Base-by-base conservation (phyloP, 1,140 invertebrate genomes). In the Rhizoglyphus robini region DNA sequence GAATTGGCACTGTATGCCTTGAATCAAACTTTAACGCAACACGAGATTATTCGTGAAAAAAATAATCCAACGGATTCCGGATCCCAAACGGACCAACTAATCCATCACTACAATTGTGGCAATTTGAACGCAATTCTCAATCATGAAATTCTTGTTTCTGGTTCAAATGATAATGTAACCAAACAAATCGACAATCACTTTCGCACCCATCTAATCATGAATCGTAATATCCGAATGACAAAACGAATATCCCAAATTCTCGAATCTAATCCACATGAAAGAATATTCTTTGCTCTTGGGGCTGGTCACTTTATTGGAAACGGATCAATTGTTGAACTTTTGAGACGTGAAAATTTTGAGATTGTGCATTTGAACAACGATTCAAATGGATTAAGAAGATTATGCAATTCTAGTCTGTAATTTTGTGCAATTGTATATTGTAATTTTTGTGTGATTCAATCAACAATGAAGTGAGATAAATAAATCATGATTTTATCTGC, bases 281-380 rank as follows among this genome's bases (percentile, higher is more conserved):
- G 75, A 65, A 80, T 80, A 69, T 82, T 82, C 73, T 82, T 82
- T 71, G 81, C 80, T 47, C 81, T 82, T 69, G 81, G 81, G 63
- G 80, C 80, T 68, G 79, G 79, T 81, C 79, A 79, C 70, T 81
- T 79, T 73, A 67, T 81, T 36, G 79, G 80, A 5, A 79, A 80
- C 69, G 71, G 79, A 65, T 78, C 78, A 31, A 74, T 81, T 47
- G 70, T 81, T 65, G 76, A 80, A 64, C 72, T 76, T 58, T 69
- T 81, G 29, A 69, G 71, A 66, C 8, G 34, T 32, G 46, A 34
- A 30, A 38, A 67, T 13, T 60, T 58, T 49, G 31, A 60, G 23
- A 63, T 70, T 36, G 63, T 59, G 25, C 64, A 67, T 36, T 59
- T 70, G 13, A 60, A 60, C 36, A 13, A 60, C n/a, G n/a, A n/a